These are phyloP conservation scores for Watsonalla cultraria DNA, from an alignment of 2,888 invertebrate species.

Conservation along the genomic window DNA sequence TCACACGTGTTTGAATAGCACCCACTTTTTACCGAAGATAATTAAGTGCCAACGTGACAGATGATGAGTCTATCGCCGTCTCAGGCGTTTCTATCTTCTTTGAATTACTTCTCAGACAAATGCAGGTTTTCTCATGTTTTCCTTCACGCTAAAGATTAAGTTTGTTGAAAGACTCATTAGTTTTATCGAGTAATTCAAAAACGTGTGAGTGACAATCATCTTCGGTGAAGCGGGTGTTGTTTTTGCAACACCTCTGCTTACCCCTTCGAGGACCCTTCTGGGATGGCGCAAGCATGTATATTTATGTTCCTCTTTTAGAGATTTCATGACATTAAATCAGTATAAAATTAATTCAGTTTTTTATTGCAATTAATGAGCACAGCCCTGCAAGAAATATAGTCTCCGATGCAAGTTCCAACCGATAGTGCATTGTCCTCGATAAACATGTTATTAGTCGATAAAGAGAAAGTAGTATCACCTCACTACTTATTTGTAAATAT, in stretches of 20 bases:
- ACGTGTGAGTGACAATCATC: no score
- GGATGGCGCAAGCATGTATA: neutral
- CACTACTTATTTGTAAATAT: slow-evolving; percentile 63
- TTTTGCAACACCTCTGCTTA: no score
- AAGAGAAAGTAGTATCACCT: slow-evolving; percentile 60
- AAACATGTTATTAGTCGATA: slow-evolving; percentile 69
- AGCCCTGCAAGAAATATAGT: slow-evolving; percentile 16
- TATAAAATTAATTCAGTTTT: neutral
- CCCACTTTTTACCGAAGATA: no score
- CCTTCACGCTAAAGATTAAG: neutral
- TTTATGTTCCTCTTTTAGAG: neutral
- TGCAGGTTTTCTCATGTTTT: neutral
- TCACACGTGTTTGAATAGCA: no score
- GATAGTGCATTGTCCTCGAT: slow-evolving; percentile 76
- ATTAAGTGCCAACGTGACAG: no score
- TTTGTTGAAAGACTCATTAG: no score
- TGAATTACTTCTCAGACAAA: neutral
- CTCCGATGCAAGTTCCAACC: slow-evolving; percentile 40
- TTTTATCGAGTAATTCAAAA: no score
- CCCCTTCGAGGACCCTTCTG: no score
- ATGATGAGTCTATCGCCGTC: no score
- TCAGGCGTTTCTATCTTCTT: no score
- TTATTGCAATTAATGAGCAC: neutral
- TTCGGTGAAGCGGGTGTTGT: no score
- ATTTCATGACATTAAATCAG: neutral